Conservation (phyloP, 2,888 invertebrate genomes). For the Capitulum mitella region DNA sequence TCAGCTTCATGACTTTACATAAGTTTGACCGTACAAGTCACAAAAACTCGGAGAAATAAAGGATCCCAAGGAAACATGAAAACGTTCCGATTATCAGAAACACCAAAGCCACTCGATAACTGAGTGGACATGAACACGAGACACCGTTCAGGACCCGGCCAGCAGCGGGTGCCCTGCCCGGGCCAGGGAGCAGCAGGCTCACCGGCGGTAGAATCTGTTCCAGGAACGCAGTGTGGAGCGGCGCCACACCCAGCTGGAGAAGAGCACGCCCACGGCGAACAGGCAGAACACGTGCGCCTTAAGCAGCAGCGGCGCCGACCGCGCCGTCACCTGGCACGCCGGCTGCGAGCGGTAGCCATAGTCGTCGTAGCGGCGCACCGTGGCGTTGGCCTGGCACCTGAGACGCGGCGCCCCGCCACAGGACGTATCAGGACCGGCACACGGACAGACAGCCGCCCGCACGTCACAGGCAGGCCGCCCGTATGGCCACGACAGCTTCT, state of each 20-base stretch:
- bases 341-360: constrained; percentile 7
- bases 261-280: constrained; percentile 75
- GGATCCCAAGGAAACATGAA: too few species aligned
- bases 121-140: too few species aligned
- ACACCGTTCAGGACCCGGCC: too few species aligned
- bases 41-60: too few species aligned
- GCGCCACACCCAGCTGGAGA: constrained; percentile 94
- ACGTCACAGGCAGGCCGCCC: too few species aligned
- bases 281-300: constrained; percentile 73
- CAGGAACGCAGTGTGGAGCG: constrained; percentile 74
- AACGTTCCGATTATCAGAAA: too few species aligned
- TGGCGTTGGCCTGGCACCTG: neutral
- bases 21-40: neutral
- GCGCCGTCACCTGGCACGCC: constrained; percentile 57
- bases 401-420: too few species aligned
- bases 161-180: too few species aligned
- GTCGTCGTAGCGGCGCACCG: neutral
- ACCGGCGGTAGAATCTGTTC: constrained; percentile 77
- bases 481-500: too few species aligned
- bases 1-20: neutral
- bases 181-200: constrained; percentile 37
- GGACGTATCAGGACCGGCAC: too few species aligned
- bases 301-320: constrained; percentile 73
- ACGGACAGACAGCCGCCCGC: too few species aligned
- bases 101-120: too few species aligned